These are phyloP conservation scores for Poeciliopsis occidentalis DNA, from an alignment of 2,113 vertebrate species.

Conservation along the genomic window DNA sequence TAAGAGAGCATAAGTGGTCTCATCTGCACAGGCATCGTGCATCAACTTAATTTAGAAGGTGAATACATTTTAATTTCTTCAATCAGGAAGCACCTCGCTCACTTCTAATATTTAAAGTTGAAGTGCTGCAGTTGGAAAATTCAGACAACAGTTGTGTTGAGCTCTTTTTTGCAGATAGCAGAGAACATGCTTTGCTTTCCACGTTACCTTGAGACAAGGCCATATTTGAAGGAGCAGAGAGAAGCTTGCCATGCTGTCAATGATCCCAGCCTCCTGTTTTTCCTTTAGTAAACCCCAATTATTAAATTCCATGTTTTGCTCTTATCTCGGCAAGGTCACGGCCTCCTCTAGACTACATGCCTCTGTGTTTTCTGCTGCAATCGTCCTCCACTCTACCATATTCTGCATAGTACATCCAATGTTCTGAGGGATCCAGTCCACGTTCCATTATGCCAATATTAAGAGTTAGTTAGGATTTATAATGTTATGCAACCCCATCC, in stretches of 20 bases:
- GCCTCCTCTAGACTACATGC: constrained; percentile 27
- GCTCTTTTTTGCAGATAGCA: constrained; percentile 31
- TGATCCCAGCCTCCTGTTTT: constrained; percentile 50
- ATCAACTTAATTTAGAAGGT: constrained; percentile 10
- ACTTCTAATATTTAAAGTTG: constrained; percentile 25
- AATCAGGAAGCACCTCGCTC: not conserved
- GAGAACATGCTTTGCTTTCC: constrained; percentile 35
- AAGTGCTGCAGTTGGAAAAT: constrained; percentile 14
- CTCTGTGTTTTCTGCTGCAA: constrained; percentile 28
- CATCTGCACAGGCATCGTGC: constrained; percentile 14
- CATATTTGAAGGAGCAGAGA: constrained; percentile 27
- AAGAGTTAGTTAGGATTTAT: constrained; percentile 81
- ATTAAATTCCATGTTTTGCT: constrained; percentile 42
- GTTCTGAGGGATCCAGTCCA: constrained; percentile 15
- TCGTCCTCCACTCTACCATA: not conserved
- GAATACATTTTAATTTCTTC: not conserved
- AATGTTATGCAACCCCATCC: constrained; percentile 80
- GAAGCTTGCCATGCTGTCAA: constrained; percentile 39
- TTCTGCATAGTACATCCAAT: constrained; percentile 7
- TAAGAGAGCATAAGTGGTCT: constrained; percentile 9
- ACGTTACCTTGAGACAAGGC: constrained; percentile 60
- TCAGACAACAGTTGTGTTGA: constrained; percentile 12
- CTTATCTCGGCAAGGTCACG: constrained; percentile 52
- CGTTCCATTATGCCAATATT: constrained; percentile 55
- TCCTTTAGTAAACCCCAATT: constrained; percentile 35